Conservation (phyloP, 2,797 vertebrate genomes). For the Pseudomugil gertrudae region DNA sequence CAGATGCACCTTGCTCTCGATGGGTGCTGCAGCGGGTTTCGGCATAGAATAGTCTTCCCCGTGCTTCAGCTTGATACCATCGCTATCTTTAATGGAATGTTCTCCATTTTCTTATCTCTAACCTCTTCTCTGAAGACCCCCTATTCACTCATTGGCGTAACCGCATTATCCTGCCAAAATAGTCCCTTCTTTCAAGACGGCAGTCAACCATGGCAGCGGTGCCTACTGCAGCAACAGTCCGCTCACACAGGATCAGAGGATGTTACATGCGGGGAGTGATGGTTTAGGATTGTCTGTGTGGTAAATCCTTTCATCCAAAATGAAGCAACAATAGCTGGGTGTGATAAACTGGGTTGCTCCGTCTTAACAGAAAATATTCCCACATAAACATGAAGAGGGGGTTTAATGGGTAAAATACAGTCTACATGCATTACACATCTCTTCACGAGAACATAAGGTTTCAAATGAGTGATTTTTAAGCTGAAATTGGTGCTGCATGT, state of each 20-base stretch:
- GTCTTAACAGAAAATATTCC: constrained; percentile 12
- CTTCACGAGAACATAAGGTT: not conserved
- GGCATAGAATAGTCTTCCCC: constrained; percentile 65
- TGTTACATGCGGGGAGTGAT: constrained; percentile 38
- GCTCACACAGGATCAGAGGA: constrained; percentile 41
- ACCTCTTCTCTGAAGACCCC: constrained; percentile 62
- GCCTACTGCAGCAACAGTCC: constrained; percentile 57
- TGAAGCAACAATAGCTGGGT: constrained; percentile 14
- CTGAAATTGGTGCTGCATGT: not conserved
- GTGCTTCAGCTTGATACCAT: constrained; percentile 65
- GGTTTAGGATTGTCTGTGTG: constrained; percentile 22
- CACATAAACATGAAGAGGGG: constrained; percentile 1
- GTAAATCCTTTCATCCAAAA: constrained; percentile 35
- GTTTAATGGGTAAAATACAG: not conserved
- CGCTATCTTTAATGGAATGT: constrained; percentile 75
- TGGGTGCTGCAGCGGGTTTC: constrained; percentile 62
- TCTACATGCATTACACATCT: not conserved
- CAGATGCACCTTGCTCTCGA: constrained; percentile 79
- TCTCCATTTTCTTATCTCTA: constrained; percentile 72
- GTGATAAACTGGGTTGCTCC: not conserved
- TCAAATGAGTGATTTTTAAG: not conserved
- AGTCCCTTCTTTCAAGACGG: constrained; percentile 62
- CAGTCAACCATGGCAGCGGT: constrained; percentile 62
- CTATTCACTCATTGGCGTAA: constrained; percentile 65
- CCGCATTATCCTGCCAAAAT: constrained; percentile 69